Base-by-base conservation (phyloP, 1,140 invertebrate species). In the Orius insidiosus region DNA sequence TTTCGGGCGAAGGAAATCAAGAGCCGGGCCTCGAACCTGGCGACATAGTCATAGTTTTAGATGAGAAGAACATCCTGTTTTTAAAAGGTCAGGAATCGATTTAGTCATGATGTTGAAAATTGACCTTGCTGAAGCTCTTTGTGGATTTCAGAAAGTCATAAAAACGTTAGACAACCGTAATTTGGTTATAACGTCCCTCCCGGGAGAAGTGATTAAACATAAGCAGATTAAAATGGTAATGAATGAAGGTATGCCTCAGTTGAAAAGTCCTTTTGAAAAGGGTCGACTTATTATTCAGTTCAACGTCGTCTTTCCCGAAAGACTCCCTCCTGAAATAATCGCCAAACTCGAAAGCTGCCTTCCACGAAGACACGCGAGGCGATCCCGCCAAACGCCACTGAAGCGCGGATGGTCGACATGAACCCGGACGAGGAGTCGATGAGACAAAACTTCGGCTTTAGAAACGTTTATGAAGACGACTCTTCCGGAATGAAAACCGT, bases 41-140 rank as follows among this genome's bases (percentile, higher is more conserved):
- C 36, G 93, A 99, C 66, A 90, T 99, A 54, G 79, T 98, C 49
- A 92, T 99, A 56, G 76, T 98, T n/a, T 67, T 99, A 38, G 93
- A 98, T 59, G 92, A 98, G 58, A 90, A 96, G 81, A 89, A 56
- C 92, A 99, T 63, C 68, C 71, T n/a, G 60, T 68, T 24, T 88
- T 79, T 55, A 74, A 70, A 60, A 78, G 95, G 45, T 74, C 75
- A 14, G 80, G 80, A 5, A 76, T 74, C 54, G 89, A 98, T 71
- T 68, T 99, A 10, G 75, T 95, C 43, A 76, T 95, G 66, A 71
- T 78, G 48, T 75, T 87, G 71, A 47, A 52, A 13, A 68, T 99
- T 47, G 76, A 83, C 55, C 65, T 99, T 13, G 85, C 88, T 0
- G 95, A 99, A 63, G 76, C 94, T 5, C 63, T 99, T 9, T 98